A percentile compares a stretch with the other conserved stretches of the same genome.
phyloP scores from a whole-genome alignment of 2,797 vertebrate species.

The Hapalemur alaotrensis region DNA sequence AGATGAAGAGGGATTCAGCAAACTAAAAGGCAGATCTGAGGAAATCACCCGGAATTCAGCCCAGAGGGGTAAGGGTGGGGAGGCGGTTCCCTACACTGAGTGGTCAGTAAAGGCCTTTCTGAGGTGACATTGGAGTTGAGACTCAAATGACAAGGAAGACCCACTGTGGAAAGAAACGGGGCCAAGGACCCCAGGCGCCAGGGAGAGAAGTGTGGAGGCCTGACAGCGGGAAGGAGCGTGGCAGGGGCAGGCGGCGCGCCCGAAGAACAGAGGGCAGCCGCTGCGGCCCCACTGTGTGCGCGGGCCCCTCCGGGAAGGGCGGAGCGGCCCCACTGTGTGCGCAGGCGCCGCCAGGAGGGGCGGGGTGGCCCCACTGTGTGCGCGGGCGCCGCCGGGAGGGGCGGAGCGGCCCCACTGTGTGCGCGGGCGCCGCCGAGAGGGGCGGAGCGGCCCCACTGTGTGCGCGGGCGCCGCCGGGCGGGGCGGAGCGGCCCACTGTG shows the following conservation, averaged over 20 bases:
- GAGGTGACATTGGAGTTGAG: background rate
- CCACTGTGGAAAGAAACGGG: background rate
- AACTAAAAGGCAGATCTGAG: background rate
- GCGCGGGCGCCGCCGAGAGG: background rate
- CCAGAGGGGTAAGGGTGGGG: background rate
- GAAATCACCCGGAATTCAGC: background rate
- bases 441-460: background rate
- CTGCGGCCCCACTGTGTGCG: too few relatives aligned
- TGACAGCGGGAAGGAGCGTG: fast-evolving
- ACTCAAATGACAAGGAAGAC: background rate
- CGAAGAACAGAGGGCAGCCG: background rate
- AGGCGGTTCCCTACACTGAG: background rate
- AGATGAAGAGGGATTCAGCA: background rate
- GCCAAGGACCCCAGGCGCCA: background rate
- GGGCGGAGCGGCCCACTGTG: background rate
- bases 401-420: too few relatives aligned
- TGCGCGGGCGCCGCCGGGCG: background rate
- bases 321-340: too few relatives aligned
- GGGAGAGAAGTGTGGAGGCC: background rate
- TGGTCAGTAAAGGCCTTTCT: background rate
- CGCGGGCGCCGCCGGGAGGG: background rate
- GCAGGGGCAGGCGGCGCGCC: background rate
- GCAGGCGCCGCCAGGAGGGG: background rate
- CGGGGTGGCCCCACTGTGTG: too few relatives aligned
- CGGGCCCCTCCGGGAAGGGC: background rate